Evolutionary conservation across 2,888 invertebrate species (phyloP), one percentile per base, ranked within the genome.

Genomic region (Gortyna flavago): DNA sequence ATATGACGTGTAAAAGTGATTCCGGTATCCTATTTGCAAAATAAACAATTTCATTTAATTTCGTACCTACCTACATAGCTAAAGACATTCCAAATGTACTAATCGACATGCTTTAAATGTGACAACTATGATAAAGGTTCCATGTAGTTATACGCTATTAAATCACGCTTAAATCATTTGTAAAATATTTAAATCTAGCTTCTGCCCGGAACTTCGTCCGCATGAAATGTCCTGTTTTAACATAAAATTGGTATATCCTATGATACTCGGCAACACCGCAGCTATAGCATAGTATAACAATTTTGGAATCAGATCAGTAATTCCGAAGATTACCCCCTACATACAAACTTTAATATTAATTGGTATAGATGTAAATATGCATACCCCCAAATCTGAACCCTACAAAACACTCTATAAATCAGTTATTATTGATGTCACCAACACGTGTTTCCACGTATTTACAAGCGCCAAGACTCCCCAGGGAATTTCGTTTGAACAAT

Each of bases 381-480:
- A 61, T 29, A 44, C 11, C 8, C 2, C 8, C 1, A 67, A 67
- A 67, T 4, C 7, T 29, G 29, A 13, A 48, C 21, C 2, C 9
- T 51, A 35, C 18, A 35, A n/a, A 35, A 38, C 21, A 51, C 71
- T 8, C 62, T 71, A 21, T 29, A 65, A 61, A 78, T 75, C 32
- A 65, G n/a, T n/a, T n/a, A 71, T 80, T 44, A 73, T 80, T 13
- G 59, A 41, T 62, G 48, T 59, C 61, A 65, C 18, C n/a, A 66
- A 48, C 57, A 68, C 32, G 29, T 54, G n/a, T 68, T 67, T 16
- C n/a, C 32, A 62, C 38, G 66, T 67, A 44, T 29, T 67, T 71
- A 64, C 29, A 32, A 77, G 7, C n/a, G 35, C 38, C 9, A 69
- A 61, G 9, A 70, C 44, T 67, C 70, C 29, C 38, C 6, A 48